Base-by-base conservation (phyloP, 2,888 invertebrate species). In the Lepidonotus clava region DNA sequence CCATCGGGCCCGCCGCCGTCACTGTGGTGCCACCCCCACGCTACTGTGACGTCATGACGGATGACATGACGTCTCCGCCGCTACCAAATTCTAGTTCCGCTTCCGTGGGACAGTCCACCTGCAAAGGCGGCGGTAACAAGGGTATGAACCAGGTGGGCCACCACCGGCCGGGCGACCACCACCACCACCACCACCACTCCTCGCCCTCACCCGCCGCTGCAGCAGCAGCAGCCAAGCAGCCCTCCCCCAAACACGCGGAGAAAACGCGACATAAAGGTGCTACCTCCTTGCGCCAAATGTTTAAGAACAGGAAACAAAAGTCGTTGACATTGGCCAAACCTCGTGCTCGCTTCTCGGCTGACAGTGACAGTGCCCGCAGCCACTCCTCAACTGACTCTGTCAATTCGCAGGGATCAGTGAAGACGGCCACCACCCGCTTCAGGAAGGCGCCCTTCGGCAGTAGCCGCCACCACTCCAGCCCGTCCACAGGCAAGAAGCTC, bases 331-430 rank as follows among this genome's bases (percentile, higher is more conserved):
- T 85, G 84, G 84, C 56, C 1, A 85, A 85, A 85, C 85, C 85
- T n/a, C 38, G 76, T 40, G 76, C 85, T 76, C 71, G 85, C 11
- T 85, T 85, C 53, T 56, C 91, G 87, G 90, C 91, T 36, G 91
- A 91, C 84, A 91, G 86, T 61, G 88, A 92, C 67, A 92, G 92
- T 88, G 92, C 92, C 87, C 89, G 91, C 85, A 92, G 90, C 41
- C 92, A 91, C 87, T 92, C 92, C 40, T 93, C 93, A 87, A 92
- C 92, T 46, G 93, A 93, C 90, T 93, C 92, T 91, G 90, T 92
- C 51, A 91, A 92, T 90, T 91, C 92, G 87, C 90, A 91, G 89
- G 91, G 92, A 88, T 88, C 89, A 88, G 89, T 90, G 87, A 91
- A 91, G 91, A 91, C 91, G 88, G 91, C 91, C 91, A 90, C 91